These are phyloP conservation scores for Embiotoca jacksoni DNA, from an alignment of 2,113 vertebrate genomes.

Conservation along the genomic window DNA sequence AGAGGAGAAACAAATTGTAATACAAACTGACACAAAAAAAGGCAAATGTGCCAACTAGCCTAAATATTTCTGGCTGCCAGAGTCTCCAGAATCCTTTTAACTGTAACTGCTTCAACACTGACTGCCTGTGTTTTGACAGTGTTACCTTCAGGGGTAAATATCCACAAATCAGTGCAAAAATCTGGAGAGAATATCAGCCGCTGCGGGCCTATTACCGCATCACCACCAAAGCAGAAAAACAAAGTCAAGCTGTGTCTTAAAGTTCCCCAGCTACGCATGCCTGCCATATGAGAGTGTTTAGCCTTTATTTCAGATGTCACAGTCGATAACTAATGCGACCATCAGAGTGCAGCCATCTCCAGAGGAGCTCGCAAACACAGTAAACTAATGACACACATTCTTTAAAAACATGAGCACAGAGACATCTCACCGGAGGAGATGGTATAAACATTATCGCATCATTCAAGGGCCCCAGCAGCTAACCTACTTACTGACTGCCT, in stretches of 20 bases:
- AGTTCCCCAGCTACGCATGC: constrained; percentile 48
- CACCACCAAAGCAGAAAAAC: constrained; percentile 42
- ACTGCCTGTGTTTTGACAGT: constrained; percentile 33
- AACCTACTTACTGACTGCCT: constrained; percentile 33
- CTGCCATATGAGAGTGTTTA: constrained; percentile 68
- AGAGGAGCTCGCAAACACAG: constrained; percentile 28
- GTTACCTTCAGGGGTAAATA: constrained; percentile 54
- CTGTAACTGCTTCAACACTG: constrained; percentile 17
- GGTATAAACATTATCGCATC: constrained; percentile 35
- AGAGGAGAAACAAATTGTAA: constrained; percentile 58
- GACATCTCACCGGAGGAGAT: constrained; percentile 28
- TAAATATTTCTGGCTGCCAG: constrained; percentile 24
- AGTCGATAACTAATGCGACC: constrained; percentile 49
- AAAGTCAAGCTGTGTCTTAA: constrained; percentile 46
- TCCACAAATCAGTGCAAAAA: constrained; percentile 56
- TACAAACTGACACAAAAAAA: constrained; percentile 47
- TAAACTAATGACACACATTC: constrained; percentile 47
- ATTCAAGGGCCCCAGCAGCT: constrained; percentile 14
- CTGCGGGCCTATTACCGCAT: constrained; percentile 50
- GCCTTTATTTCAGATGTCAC: constrained; percentile 50
- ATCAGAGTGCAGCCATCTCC: constrained; percentile 49
- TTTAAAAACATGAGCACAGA: constrained; percentile 39
- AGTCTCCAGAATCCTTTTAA: constrained; percentile 17
- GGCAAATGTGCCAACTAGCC: constrained; percentile 14
- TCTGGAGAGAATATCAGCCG: constrained; percentile 42